Evolutionary conservation across 2,113 vertebrate species (phyloP), one percentile per base, ranked within the genome.

Genomic region (Alethe diademata): DNA sequence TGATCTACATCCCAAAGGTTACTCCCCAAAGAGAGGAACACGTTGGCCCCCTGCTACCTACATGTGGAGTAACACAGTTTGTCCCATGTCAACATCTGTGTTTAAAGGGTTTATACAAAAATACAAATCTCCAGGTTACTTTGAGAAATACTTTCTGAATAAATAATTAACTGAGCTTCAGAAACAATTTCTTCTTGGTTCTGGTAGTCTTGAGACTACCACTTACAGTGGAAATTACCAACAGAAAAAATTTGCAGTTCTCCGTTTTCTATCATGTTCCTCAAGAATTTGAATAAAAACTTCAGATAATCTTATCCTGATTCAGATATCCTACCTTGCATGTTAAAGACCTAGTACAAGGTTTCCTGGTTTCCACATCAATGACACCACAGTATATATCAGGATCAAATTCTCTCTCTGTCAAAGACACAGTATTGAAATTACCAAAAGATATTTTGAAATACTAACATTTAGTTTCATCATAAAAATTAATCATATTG

Each of bases 321-420:
- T 83, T 74, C 85, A 84, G 62, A n/a, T 31, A 76, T 86, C 97
- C 79, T 98, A 99, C 99, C 99, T 99, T 99, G 99, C 99, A 99
- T 96, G 99, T 99, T 97, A 99, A 98, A 97, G 99, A 99, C 98
- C 99, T 98, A 97, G 99, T 99, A 98, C 99, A 99, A 98, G 99
- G 98, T 98, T 99, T 99, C 97, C 98, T 99, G 95, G 99, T 98
- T 90, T 99, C 99, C 78, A 99, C 96, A 98, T 99, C 99, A 96
- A 99, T 93, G 95, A 99, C 99, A 82, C 99, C 99, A 98, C 99
- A 99, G 97, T 99, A 99, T 97, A 99, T 98, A 97, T 99, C 99
- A 96, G 99, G 98, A 98, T 99, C 99, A 98, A 99, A 99, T 97
- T 99, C 99, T 88, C 99, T 99, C 97, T 99, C 99, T 99, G 96